Evolutionary conservation across 2,113 vertebrate genomes (phyloP), one percentile per base, ranked within the genome.

Genomic region (Poecilia latipinna): DNA sequence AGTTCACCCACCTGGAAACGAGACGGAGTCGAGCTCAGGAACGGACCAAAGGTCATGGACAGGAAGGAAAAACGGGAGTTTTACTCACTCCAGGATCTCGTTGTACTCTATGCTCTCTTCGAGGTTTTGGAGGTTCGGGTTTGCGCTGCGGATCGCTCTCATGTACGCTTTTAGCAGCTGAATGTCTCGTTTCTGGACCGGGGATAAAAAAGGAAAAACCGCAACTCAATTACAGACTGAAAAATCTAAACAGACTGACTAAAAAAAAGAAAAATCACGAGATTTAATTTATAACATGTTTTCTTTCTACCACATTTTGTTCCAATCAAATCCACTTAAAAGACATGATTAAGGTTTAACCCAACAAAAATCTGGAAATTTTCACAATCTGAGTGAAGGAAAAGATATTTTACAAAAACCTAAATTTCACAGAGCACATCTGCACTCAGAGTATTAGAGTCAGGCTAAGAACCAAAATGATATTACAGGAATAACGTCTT

Each of bases 21-120:
- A 44, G 6, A 4, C 1, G 44, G 48, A 62, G 61, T 48, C 10
- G 24, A 0, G 77, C 37, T 48, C 39, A 12, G 48, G 42, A 54
- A 57, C 10, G 24, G 0, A 75, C 31, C 39, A 42, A 12, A 37
- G 22, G 68, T 19, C 8, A 33, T 0, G 12, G 61, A 51, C 8
- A 24, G 7, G 6, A 7, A 62, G 10, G 22, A 42, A 42, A 33
- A 67, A 35, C 4, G 11, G 8, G 65, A 35, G 26, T 19, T 61
- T 26, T 0, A 93, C 97, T 96, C 88, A 99, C 98, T 98, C 98
- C 67, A 99, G 92, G 88, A 99, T 99, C 87, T 99, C 98, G 0
- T 99, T 99, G 95, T 99, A 99, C 80, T 99, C 98, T 12, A 98
- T 98, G 77, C 96, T 99, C 91, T 99, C 97, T 88, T 99, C 97